phyloP scores from a whole-genome alignment of 2,888 invertebrate genomes.

The Volucella inanis region DNA sequence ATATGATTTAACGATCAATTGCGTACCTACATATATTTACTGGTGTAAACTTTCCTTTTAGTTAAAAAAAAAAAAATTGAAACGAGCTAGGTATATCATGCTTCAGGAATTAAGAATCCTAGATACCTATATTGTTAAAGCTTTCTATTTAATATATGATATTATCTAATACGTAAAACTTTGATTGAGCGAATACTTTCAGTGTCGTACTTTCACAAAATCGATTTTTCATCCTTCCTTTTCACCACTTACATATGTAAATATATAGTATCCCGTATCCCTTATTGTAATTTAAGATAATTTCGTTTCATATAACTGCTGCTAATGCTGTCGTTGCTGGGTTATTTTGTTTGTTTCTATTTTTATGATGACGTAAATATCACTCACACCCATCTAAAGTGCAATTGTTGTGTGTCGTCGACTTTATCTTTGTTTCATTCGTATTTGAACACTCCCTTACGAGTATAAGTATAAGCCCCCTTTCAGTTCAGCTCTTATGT shows the following conservation, averaged over 20 bases:
- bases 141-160: too few relatives aligned
- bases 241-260: not conserved
- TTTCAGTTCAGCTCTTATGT: not conserved
- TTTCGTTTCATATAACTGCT: conserved; percentile 51
- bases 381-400: conserved; percentile 64
- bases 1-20: too few relatives aligned
- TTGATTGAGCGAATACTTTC: too few relatives aligned
- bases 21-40: too few relatives aligned
- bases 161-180: too few relatives aligned
- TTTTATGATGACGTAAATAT: conserved; percentile 69
- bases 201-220: conserved; percentile 29
- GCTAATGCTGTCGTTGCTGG: conserved; percentile 43
- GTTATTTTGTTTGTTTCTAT: conserved; percentile 52
- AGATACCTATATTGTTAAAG: too few relatives aligned
- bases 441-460: conserved; percentile 9
- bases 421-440: conserved; percentile 12
- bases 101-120: too few relatives aligned
- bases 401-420: conserved; percentile 41
- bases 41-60: too few relatives aligned
- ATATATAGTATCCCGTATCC: too few relatives aligned
- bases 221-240: conserved; percentile 33
- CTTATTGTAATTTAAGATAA: conserved; percentile 40
- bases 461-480: not conserved
- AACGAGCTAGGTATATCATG: too few relatives aligned
- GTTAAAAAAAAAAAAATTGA: too few relatives aligned